Evolutionary conservation across 2,113 vertebrate species (phyloP).

Genomic region (Rhea americana): DNA sequence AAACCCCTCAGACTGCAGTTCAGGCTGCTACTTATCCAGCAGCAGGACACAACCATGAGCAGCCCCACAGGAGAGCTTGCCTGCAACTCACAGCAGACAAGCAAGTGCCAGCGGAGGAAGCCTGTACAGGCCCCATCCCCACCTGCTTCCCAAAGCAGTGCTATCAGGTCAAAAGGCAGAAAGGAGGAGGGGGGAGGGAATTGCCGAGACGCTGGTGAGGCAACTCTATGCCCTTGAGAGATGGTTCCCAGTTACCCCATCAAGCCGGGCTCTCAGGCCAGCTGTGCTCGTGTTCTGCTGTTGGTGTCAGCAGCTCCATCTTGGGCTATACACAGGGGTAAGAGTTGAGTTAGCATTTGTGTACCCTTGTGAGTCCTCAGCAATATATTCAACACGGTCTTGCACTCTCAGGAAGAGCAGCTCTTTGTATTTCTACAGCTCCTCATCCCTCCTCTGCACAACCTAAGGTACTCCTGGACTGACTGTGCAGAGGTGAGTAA

Average conservation of each 20-base stretch:
- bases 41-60: not conserved
- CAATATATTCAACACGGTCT: fast-evolving
- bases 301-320: not conserved
- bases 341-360: not conserved
- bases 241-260: not conserved
- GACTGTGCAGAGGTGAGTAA: not conserved
- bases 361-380: not conserved
- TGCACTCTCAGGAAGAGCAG: not conserved
- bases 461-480: not conserved
- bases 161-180: not conserved
- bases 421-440: not conserved
- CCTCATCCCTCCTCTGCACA: not conserved
- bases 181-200: not conserved
- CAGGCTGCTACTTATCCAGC: not conserved
- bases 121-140: not conserved
- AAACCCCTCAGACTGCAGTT: not conserved
- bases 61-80: not conserved
- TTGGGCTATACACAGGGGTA: not conserved
- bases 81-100: not conserved
- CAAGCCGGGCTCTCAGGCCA: not conserved
- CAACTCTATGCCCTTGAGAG: not conserved
- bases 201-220: not conserved
- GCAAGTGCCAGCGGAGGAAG: not conserved
- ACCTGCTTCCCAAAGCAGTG: not conserved
- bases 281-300: not conserved